These are phyloP conservation scores for Listronotus oregonensis DNA, from an alignment of 1,140 invertebrate species.

Conservation along the genomic window DNA sequence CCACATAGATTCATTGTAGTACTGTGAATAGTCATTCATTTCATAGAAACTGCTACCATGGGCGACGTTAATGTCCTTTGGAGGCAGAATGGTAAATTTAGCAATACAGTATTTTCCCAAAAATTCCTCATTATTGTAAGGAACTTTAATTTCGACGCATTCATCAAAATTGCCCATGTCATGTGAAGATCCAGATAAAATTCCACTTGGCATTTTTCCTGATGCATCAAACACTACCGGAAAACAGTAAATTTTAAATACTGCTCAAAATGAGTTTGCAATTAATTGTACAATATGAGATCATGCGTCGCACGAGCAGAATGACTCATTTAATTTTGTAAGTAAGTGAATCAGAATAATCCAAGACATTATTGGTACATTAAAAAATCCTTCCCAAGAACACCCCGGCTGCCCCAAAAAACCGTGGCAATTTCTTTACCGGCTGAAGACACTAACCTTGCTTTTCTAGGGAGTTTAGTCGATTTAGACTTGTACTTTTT, in stretches of 20 bases:
- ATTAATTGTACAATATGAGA: too few relatives aligned
- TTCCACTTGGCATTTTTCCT: conserved; percentile 36
- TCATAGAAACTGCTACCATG: conserved; percentile 19
- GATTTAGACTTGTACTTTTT: too few relatives aligned
- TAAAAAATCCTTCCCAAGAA: too few relatives aligned
- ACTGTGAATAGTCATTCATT: conserved; percentile 17
- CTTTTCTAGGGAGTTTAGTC: too few relatives aligned
- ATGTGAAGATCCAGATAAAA: conserved; percentile 35
- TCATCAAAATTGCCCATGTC: conserved; percentile 41
- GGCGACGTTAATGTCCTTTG: conserved; percentile 9
- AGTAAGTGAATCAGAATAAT: too few relatives aligned
- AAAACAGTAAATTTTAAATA: neutral
- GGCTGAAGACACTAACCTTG: too few relatives aligned
- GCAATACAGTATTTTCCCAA: conserved; percentile 45
- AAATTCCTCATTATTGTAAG: conserved; percentile 33
- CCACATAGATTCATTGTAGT: conserved; percentile 42
- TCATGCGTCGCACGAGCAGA: too few relatives aligned
- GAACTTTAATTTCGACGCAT: conserved; percentile 40
- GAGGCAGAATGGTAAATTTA: conserved; percentile 41
- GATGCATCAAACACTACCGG: conserved; percentile 39
- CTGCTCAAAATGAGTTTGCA: too few relatives aligned
- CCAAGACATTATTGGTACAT: too few relatives aligned
- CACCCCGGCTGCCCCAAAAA: too few relatives aligned
- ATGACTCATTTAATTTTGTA: too few relatives aligned
- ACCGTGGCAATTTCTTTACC: too few relatives aligned